Conservation (phyloP, 1,140 invertebrate species). For the Hormaphis cornu region DNA sequence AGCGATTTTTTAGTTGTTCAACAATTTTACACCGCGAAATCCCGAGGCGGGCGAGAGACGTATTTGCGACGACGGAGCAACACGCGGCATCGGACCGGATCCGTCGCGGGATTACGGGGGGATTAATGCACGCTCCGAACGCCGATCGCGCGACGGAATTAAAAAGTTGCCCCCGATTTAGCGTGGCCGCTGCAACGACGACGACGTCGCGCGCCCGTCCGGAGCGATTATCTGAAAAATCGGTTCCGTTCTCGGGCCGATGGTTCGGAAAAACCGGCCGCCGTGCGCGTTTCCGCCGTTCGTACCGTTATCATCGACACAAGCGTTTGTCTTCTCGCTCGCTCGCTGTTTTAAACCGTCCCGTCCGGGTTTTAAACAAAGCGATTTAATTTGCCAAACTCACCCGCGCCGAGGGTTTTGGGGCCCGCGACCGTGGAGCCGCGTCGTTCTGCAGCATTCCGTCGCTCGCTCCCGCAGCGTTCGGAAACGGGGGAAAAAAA, state of each 20-base stretch:
- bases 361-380: neutral
- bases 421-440: too few relatives aligned
- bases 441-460: too few relatives aligned
- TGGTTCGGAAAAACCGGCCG: neutral
- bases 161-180: constrained; percentile 27
- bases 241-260: constrained; percentile 25
- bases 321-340: neutral
- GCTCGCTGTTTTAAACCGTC: too few relatives aligned
- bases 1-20: too few relatives aligned
- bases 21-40: too few relatives aligned
- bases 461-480: too few relatives aligned
- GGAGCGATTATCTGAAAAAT: constrained; percentile 29
- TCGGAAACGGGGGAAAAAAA: too few relatives aligned
- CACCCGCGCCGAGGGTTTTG: neutral
- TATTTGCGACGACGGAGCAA: too few relatives aligned
- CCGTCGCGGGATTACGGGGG: too few relatives aligned
- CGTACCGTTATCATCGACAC: neutral
- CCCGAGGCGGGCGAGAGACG: too few relatives aligned
- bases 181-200: constrained; percentile 19
- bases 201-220: constrained; percentile 15
- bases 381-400: constrained; percentile 12
- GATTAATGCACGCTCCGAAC: too few relatives aligned
- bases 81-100: too few relatives aligned
- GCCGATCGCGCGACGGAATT: constrained; percentile 22
- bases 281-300: neutral